A percentile compares a stretch with the other conserved stretches of the same genome.
phyloP scores from a whole-genome alignment of 2,888 invertebrate species.

The Muschampia plurimacula region DNA sequence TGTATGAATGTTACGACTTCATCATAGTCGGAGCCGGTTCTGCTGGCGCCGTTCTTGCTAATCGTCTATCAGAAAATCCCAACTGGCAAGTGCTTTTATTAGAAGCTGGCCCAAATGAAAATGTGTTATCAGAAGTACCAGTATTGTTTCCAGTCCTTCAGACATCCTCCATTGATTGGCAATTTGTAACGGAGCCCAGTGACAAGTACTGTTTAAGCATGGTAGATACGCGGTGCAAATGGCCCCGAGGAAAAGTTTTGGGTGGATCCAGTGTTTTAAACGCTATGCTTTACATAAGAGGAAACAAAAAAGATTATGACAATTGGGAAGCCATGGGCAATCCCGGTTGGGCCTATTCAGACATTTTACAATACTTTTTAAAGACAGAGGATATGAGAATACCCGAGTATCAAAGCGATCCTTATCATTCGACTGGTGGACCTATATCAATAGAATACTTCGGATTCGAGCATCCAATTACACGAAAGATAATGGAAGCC shows the following conservation, averaged over 20 bases:
- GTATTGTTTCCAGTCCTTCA: conserved; percentile 90
- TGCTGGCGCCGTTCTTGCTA: conserved; percentile 92
- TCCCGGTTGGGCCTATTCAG: conserved; percentile 92
- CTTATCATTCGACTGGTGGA: conserved; percentile 90
- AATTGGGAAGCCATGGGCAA: conserved; percentile 92
- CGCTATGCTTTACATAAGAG: conserved; percentile 95
- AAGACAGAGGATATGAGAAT: conserved; percentile 93
- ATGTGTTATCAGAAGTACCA: conserved; percentile 90
- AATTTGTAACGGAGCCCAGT: conserved; percentile 91
- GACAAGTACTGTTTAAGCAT: conserved; percentile 89
- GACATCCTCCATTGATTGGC: conserved; percentile 92
- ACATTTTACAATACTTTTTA: conserved; percentile 91
- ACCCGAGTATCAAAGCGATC: conserved; percentile 82
- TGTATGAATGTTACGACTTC: conserved; percentile 90
- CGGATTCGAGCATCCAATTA: conserved; percentile 89
- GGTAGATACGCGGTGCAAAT: conserved; percentile 87
- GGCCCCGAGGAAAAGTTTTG: conserved; percentile 92
- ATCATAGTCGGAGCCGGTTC: conserved; percentile 93
- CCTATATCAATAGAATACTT: conserved; percentile 91
- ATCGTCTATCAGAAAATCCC: conserved; percentile 90
- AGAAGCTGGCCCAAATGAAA: conserved; percentile 93
- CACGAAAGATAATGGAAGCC: conserved; percentile 89
- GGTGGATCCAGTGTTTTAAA: conserved; percentile 94
- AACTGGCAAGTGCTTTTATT: conserved; percentile 90
- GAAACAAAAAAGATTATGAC: conserved; percentile 94